Evolutionary conservation across 2,113 vertebrate species (phyloP).

Genomic region (Catharus fuscescens): DNA sequence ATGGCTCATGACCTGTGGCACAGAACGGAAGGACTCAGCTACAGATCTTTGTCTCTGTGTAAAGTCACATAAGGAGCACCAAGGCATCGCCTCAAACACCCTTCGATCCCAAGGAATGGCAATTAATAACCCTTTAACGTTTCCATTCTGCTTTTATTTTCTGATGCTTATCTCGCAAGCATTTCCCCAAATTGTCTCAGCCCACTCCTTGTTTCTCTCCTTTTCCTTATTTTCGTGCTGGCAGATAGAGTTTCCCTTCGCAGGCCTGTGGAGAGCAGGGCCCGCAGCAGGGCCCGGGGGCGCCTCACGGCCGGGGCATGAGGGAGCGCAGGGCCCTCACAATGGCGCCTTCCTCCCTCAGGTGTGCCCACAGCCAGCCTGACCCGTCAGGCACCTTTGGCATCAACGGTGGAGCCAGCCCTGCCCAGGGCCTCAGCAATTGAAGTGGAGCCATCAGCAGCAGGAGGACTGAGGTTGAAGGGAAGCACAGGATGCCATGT

Average conservation of each 20-base stretch:
- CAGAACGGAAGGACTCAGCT: neutral
- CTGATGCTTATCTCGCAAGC: neutral
- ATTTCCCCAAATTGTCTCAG: neutral
- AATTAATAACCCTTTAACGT: neutral
- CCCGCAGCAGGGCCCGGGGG: accelerated
- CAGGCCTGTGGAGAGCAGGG: neutral
- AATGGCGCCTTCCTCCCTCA: neutral
- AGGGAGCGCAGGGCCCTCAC: accelerated
- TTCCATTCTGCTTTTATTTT: neutral
- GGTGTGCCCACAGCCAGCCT: accelerated
- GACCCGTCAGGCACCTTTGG: accelerated
- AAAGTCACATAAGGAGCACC: neutral
- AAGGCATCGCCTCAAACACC: neutral
- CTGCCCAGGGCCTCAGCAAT: neutral
- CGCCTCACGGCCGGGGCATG: accelerated
- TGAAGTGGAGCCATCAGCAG: neutral
- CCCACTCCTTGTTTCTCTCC: neutral
- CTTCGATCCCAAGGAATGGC: neutral
- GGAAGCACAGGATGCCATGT: neutral
- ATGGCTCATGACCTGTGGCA: neutral
- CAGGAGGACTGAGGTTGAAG: neutral
- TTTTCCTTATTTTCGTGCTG: neutral
- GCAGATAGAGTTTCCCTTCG: neutral
- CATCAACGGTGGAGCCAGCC: accelerated
- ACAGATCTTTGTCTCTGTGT: neutral